Evolutionary conservation across 1,140 invertebrate species (phyloP), one percentile per base, ranked within the genome.

Genomic region (Cecropterus lyciades): DNA sequence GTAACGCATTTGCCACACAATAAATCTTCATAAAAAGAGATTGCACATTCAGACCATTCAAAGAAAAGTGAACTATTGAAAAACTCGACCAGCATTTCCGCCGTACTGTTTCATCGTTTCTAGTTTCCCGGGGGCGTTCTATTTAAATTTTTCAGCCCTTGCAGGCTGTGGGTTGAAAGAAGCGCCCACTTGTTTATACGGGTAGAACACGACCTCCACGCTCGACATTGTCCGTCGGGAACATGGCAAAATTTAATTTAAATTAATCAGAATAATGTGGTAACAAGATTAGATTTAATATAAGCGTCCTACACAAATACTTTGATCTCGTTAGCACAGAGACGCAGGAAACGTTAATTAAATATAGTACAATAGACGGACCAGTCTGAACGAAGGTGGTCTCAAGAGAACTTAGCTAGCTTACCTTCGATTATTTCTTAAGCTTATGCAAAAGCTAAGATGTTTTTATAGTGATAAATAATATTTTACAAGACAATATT

Each of bases 201-300:
- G 11, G 15, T 30, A 37, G 30, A 40, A 49, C 20, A 42, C 13
- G 48, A 63, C 60, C 59, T 63, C 33, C 2, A 27, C 51, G 33
- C 16, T 16, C 46, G 10, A 24, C 33, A 52, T 40, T 63, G 60
- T 43, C 60, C 48, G 16, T 43, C 8, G 48, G 48, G 45, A 60
- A 49, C 30, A 71, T 73, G 20, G 57, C 62, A 45, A 69, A 84
- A 80, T 82, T 82, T 78, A 84, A 81, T 80, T 79, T 77, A 77
- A 71, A 78, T 73, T 73, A 80, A 74, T 46, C 48, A 63, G 16
- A 52, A 57, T 57, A 45, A 57, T 67, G 62, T 30, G 24, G 56
- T 73, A 76, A 82, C 68, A 52, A 71, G 77, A 82, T 84, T 80
- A 84, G 63, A 57, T 65, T 74, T 74, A 84, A 84, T 84, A 82